Conservation (phyloP, 2,888 invertebrate species). For the Pollenia labialis region DNA sequence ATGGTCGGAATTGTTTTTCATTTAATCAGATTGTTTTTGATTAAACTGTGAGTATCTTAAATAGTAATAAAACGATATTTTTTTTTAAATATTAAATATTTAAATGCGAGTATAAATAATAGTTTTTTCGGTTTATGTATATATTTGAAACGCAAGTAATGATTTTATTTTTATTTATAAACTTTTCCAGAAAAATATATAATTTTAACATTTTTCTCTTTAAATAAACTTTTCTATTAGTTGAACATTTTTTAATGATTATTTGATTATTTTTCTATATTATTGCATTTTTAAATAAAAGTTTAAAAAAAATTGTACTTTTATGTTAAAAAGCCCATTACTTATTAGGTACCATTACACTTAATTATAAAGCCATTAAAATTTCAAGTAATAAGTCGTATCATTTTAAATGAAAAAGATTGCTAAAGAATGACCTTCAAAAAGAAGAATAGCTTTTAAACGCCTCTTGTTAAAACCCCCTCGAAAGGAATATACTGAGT, state of each 20-base stretch:
- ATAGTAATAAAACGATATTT: not conserved
- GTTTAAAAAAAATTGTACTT: conserved; percentile 55
- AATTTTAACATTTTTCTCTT: not conserved
- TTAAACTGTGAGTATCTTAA: not conserved
- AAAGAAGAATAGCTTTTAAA: not conserved
- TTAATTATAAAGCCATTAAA: conserved; percentile 65
- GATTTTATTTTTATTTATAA: not conserved
- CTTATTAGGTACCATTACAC: conserved; percentile 59
- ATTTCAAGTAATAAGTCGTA: conserved; percentile 56
- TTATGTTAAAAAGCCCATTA: conserved; percentile 32
- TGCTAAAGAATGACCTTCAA: conserved; percentile 28
- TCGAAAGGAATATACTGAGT: not conserved
- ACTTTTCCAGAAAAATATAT: no score
- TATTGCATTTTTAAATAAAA: conserved; percentile 6
- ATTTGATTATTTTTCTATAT: not conserved
- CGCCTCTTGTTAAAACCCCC: not conserved
- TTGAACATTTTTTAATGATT: not conserved
- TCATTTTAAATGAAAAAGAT: conserved; percentile 5
- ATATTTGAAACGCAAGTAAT: not conserved
- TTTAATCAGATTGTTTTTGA: no score
- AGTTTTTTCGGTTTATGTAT: not conserved
- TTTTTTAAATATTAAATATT: not conserved
- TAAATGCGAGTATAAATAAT: not conserved
- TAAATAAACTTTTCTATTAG: not conserved
- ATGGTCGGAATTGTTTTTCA: no score